Evolutionary conservation across 2,888 invertebrate genomes (phyloP), one percentile per base, ranked within the genome.

Genomic region (Rhamnusium bicolor): DNA sequence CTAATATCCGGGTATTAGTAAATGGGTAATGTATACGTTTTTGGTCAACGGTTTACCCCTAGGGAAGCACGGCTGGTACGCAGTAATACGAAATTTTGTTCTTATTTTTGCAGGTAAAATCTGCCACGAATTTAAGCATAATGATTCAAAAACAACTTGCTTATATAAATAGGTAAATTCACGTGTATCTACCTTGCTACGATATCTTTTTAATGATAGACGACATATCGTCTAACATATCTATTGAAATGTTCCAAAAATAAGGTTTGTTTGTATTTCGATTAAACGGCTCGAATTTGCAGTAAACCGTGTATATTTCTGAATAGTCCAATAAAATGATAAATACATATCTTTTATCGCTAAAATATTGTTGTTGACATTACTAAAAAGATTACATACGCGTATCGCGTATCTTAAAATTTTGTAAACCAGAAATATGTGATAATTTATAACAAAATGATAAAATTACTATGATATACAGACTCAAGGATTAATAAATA

Each of bases 251-350:
- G 19, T 51, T 19, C 19, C 10, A 51, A 51, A 51, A 51, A 19
- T 19, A 51, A 46, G 12, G 10, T 7, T 16, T 8, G n/a, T 51
- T 51, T 10, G 12, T 19, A 54, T 10, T n/a, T n/a, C 24, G 54
- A 53, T 53, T 21, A 53, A 21, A 53, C 16, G 19, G 53, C 19
- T 53, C 53, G 53, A 53, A 54, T 54, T 24, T 54, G 19, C 54
- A 54, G 21, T 24, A 24, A 54, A 24, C 12, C 21, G 24, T 27
- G 7, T 54, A 10, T 24, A 2, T 40, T 40, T 40, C 40, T 40
- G 40, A 54, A 1, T 24, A 54, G 19, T 4, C n/a, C 54, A 24
- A 24, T 24, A 4, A 24, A 24, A 54, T 54, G 21, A 54, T 54
- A 54, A 54, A 24, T 5, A 54, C n/a, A 54, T 5, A 53, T 54